phyloP scores from a whole-genome alignment of 1,140 invertebrate genomes.

The Zaprionus africanus region DNA sequence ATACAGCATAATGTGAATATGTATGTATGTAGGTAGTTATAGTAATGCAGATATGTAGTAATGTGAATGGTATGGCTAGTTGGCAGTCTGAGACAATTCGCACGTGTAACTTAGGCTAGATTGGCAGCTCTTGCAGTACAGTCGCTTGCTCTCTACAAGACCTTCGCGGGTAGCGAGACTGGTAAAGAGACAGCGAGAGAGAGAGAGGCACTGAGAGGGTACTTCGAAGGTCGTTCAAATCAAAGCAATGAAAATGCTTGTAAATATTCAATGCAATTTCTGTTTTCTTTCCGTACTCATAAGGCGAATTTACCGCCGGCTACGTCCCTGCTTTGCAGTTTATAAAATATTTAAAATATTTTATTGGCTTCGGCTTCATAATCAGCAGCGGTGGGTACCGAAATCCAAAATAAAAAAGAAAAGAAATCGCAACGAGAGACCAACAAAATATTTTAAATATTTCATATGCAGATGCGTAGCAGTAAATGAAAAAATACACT shows the following conservation, averaged over 20 bases:
- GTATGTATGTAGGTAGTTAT: conserved; percentile 9
- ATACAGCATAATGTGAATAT: not conserved
- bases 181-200: not conserved
- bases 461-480: conserved; percentile 76
- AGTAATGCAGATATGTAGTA: not conserved
- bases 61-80: conserved; percentile 32
- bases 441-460: conserved; percentile 78
- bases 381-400: conserved; percentile 31
- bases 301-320: conserved; percentile 9
- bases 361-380: conserved; percentile 67
- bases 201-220: not conserved
- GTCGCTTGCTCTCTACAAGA: conserved; percentile 53
- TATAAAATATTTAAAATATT: conserved; percentile 81
- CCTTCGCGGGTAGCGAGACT: not conserved
- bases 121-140: conserved; percentile 67
- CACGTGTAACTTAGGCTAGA: conserved; percentile 53
- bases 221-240: conserved; percentile 66
- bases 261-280: conserved; percentile 81
- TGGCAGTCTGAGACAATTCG: conserved; percentile 41
- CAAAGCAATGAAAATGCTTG: conserved; percentile 82
- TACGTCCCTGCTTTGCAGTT: conserved; percentile 69
- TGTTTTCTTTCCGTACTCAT: conserved; percentile 33
- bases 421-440: conserved; percentile 55
- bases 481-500: conserved; percentile 38
- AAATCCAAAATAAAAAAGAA: not conserved